A percentile compares a stretch with the other conserved stretches of the same genome.
Evolutionary conservation across 2,797 vertebrate genomes (phyloP).

Genomic region (Periophthalmus magnuspinnatus): DNA sequence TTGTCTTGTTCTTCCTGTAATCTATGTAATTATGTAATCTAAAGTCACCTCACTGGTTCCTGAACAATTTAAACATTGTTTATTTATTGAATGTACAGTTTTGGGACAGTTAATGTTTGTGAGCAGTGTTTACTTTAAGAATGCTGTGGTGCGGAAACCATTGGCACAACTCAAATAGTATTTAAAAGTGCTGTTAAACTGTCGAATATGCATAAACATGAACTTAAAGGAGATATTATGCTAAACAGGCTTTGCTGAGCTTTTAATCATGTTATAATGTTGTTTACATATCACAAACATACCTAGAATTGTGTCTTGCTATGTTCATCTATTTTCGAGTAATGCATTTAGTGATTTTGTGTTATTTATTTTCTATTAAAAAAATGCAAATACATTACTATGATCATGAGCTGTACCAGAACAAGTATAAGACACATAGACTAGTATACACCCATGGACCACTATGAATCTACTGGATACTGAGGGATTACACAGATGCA

Average conservation of each 20-base stretch:
- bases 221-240: constrained; percentile 1
- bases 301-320: no score
- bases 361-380: no score
- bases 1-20: constrained; percentile 62
- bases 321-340: no score
- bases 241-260: neutral
- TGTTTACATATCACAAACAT: no score
- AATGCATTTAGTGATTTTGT: no score
- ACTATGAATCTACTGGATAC: no score
- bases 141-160: constrained; percentile 49
- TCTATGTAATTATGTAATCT: constrained; percentile 71
- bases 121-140: constrained; percentile 48
- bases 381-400: no score
- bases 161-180: constrained; percentile 52
- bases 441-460: no score
- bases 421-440: no score
- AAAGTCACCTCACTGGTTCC: constrained; percentile 67
- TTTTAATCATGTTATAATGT: neutral
- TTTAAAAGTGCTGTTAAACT: constrained; percentile 69
- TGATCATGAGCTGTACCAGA: no score
- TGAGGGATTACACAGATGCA: no score
- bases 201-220: constrained; percentile 67
- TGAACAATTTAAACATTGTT: constrained; percentile 58
- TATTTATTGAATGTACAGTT: constrained; percentile 77
- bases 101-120: constrained; percentile 53